Conservation (phyloP, 2,797 vertebrate species). For the Falco concolor region DNA sequence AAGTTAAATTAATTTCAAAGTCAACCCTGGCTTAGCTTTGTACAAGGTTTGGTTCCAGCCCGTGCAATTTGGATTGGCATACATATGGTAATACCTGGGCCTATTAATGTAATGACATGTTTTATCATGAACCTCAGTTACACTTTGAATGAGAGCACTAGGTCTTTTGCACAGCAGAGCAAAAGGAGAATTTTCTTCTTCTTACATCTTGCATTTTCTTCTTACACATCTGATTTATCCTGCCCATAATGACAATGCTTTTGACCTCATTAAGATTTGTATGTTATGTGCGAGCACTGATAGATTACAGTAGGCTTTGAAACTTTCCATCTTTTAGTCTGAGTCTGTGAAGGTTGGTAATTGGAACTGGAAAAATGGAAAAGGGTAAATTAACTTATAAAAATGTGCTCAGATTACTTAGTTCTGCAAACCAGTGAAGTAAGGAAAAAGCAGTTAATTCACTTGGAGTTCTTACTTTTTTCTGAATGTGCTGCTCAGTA, state of each 20-base stretch:
- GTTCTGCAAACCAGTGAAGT: not conserved
- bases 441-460: not conserved
- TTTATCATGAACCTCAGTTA: not conserved
- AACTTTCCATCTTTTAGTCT: not conserved
- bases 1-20: not conserved
- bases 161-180: not conserved
- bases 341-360: not conserved
- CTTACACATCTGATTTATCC: not conserved
- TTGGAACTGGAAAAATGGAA: not conserved
- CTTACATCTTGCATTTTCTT: not conserved
- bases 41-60: not conserved
- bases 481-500: not conserved
- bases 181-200: not conserved
- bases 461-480: not conserved
- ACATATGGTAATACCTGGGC: not conserved
- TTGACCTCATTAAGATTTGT: not conserved
- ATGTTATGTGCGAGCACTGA: not conserved
- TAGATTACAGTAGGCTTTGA: not conserved
- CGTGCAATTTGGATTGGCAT: not conserved
- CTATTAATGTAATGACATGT: fast-evolving
- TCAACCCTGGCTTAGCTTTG: not conserved
- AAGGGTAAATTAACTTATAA: not conserved
- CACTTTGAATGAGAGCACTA: not conserved
- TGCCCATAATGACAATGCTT: not conserved
- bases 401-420: not conserved